phyloP scores from a whole-genome alignment of 1,140 invertebrate species.

The Drosophila cardini region DNA sequence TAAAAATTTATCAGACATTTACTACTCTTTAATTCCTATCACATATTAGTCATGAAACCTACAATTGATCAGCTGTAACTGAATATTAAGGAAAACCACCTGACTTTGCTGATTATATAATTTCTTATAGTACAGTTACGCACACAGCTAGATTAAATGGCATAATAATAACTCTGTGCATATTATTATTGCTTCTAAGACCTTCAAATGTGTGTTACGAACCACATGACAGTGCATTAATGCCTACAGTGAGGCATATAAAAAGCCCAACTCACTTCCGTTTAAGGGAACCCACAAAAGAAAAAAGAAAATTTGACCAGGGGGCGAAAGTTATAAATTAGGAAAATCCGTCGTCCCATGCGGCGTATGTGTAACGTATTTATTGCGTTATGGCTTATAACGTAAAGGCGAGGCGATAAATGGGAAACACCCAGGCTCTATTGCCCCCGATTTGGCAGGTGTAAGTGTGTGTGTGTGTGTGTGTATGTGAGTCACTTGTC shows the following conservation, averaged over 20 bases:
- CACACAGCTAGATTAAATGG: not conserved
- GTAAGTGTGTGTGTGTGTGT: not conserved
- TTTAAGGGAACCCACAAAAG: conserved; percentile 12
- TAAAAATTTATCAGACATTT: too few species aligned
- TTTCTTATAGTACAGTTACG: not conserved
- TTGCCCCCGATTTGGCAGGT: conserved; percentile 5
- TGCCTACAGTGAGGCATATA: conserved; percentile 31
- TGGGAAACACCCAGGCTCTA: conserved; percentile 17
- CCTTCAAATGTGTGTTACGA: conserved; percentile 13
- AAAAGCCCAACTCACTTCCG: conserved; percentile 74
- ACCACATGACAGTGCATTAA: conserved; percentile 66
- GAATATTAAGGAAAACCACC: too few species aligned
- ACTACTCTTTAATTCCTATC: too few species aligned
- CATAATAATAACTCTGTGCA: not conserved
- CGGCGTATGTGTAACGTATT: conserved; percentile 76
- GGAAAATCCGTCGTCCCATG: conserved; percentile 43
- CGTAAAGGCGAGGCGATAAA: conserved; percentile 55
- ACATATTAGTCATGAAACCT: too few species aligned
- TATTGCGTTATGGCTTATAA: conserved; percentile 73
- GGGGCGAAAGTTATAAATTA: conserved; percentile 72
- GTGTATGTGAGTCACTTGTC: conserved; percentile 39
- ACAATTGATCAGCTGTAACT: too few species aligned
- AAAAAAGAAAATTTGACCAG: conserved; percentile 19
- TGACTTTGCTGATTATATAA: not conserved
- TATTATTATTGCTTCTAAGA: not conserved